Conservation (phyloP, 2,888 invertebrate species). For the Phymatocera aterrima region DNA sequence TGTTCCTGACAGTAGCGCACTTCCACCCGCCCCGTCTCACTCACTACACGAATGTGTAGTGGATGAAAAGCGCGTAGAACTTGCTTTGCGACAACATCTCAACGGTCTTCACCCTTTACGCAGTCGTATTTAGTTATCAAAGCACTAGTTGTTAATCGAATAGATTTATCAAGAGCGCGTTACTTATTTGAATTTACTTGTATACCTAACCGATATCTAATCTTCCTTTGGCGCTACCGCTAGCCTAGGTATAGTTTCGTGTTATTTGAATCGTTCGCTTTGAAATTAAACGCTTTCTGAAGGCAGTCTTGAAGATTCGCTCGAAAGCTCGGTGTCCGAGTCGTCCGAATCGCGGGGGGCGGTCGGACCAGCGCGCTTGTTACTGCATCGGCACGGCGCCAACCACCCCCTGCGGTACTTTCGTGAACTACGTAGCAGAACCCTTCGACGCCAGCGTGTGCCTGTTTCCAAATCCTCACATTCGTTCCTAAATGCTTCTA, state of each 20-base stretch:
- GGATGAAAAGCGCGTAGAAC: conserved; percentile 72
- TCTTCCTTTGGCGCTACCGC: conserved; percentile 41
- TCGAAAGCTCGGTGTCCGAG: conserved; percentile 58
- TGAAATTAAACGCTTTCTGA: conserved; percentile 53
- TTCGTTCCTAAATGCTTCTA: conserved; percentile 33
- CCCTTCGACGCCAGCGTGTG: conserved; percentile 53
- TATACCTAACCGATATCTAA: conserved; percentile 30
- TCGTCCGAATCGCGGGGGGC: conserved; percentile 60
- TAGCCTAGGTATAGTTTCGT: conserved; percentile 38
- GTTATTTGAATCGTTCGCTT: conserved; percentile 52
- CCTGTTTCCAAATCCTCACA: conserved; percentile 49
- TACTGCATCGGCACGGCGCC: conserved; percentile 71
- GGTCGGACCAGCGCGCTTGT: conserved; percentile 68
- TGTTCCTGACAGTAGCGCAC: conserved; percentile 23
- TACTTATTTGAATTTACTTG: neutral
- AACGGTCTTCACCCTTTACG: conserved; percentile 42
- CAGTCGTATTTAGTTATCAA: conserved; percentile 8
- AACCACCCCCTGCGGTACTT: conserved; percentile 68
- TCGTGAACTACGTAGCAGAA: conserved; percentile 62
- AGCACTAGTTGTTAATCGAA: conserved; percentile 25
- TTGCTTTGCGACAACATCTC: conserved; percentile 72
- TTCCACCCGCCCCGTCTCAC: conserved; percentile 67
- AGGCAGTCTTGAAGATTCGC: conserved; percentile 66
- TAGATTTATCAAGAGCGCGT: conserved; percentile 1
- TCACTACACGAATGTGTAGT: conserved; percentile 71